Percentiles rank a stretch among this genome's conserved stretches.
phyloP scores from a whole-genome alignment of 2,797 vertebrate genomes.

The Gymnothorax reevesii region DNA sequence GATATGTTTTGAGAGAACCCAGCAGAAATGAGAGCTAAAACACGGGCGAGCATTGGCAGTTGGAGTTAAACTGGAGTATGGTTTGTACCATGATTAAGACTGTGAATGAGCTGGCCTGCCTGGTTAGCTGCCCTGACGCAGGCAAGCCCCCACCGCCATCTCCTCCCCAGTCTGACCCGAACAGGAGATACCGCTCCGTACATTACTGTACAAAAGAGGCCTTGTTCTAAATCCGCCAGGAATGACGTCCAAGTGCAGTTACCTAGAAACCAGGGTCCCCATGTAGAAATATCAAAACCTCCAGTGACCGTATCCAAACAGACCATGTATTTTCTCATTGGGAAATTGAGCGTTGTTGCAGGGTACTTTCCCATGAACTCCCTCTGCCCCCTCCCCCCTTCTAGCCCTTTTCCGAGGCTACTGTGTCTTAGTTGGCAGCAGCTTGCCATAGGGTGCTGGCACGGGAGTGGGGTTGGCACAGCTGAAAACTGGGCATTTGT shows the following conservation, averaged over 20 bases:
- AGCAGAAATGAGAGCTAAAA: background rate
- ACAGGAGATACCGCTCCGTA: background rate
- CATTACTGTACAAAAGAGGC: constrained; percentile 7
- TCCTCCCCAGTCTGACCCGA: background rate
- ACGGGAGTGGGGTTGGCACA: constrained; percentile 10
- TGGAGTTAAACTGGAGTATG: background rate
- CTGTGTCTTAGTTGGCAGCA: constrained; percentile 1
- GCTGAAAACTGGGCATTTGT: background rate
- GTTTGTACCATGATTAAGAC: background rate
- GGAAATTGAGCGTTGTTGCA: constrained; percentile 12
- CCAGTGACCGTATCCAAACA: background rate
- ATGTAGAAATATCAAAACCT: constrained; percentile 16
- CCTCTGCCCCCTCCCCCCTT: background rate
- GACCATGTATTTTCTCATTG: background rate
- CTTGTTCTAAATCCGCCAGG: constrained; percentile 1
- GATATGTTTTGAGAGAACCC: background rate
- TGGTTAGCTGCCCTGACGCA: background rate
- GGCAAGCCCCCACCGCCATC: background rate
- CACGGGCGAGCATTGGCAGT: background rate
- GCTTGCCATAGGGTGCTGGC: background rate
- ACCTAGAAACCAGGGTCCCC: constrained; percentile 1
- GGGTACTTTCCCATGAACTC: constrained; percentile 21
- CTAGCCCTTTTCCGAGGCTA: background rate
- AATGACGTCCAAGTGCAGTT: background rate
- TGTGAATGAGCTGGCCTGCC: background rate